A percentile compares a stretch with the other conserved stretches of the same genome.
These are phyloP conservation scores for Bedellia somnulentella DNA, from an alignment of 2,888 invertebrate species.

Conservation along the genomic window DNA sequence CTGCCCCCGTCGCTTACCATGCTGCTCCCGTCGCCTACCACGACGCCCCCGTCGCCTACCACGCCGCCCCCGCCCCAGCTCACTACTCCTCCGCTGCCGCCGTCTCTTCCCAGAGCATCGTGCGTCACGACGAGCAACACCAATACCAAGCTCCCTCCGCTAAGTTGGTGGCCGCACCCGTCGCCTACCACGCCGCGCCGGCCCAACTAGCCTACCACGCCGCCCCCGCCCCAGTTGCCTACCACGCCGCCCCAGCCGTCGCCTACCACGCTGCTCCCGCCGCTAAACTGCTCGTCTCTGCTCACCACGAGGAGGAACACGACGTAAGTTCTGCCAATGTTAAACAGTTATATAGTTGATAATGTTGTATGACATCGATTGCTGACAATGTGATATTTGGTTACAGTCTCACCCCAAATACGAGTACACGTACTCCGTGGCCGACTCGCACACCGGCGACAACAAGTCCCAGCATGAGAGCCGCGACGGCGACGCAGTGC, in stretches of 20 bases:
- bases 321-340: conserved; percentile 25
- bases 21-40: conserved; percentile 13
- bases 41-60: conserved; percentile 9
- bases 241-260: conserved; percentile 15
- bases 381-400: conserved; percentile 3
- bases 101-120: conserved; percentile 31
- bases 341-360: conserved; percentile 22
- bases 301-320: conserved; percentile 9
- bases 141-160: conserved; percentile 13
- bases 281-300: conserved; percentile 9
- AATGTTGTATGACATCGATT: conserved; percentile 6
- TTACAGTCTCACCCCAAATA: conserved; percentile 60
- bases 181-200: conserved; percentile 7
- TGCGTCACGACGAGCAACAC: conserved; percentile 26
- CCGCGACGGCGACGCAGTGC: conserved; percentile 64
- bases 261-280: conserved; percentile 18
- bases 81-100: conserved; percentile 17
- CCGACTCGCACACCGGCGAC: conserved; percentile 62
- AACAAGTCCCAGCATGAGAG: conserved; percentile 62
- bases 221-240: conserved; percentile 15
- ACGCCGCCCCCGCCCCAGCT: conserved; percentile 1
- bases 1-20: conserved; percentile 17
- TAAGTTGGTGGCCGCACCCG: conserved; percentile 5
- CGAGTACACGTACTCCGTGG: conserved; percentile 59
- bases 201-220: conserved; percentile 9